These are phyloP conservation scores for Myzus persicae DNA, from an alignment of 1,140 invertebrate genomes.

Conservation along the genomic window DNA sequence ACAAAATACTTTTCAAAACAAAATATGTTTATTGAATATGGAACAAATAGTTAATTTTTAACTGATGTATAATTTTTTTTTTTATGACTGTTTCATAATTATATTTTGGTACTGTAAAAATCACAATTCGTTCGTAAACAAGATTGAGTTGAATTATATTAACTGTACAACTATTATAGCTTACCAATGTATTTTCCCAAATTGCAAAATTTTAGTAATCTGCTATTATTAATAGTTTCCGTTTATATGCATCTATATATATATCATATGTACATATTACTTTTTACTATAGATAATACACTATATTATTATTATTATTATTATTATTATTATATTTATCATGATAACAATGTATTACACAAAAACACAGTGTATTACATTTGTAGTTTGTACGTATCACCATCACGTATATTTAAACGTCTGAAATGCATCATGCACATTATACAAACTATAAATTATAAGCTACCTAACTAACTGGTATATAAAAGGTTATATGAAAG, in stretches of 20 bases:
- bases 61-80: background rate
- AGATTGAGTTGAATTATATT: background rate
- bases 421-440: background rate
- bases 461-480: too few species aligned
- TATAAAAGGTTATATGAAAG: too few species aligned
- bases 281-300: background rate
- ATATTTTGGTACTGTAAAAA: background rate
- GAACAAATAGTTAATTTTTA: background rate
- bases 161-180: background rate
- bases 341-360: background rate
- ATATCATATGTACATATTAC: background rate
- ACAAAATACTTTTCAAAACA: background rate
- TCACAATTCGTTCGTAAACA: background rate
- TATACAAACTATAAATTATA: background rate
- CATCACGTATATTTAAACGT: too few species aligned
- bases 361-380: too few species aligned
- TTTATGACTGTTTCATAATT: background rate
- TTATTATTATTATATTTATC: background rate
- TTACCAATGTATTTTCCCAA: background rate
- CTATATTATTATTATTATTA: too few species aligned
- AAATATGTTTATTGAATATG: background rate
- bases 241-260: background rate
- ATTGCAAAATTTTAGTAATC: too few species aligned
- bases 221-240: too few species aligned
- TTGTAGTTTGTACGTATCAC: too few species aligned